Base-by-base conservation (phyloP, 2,888 invertebrate genomes). In the Caenorhabditis virilis region DNA sequence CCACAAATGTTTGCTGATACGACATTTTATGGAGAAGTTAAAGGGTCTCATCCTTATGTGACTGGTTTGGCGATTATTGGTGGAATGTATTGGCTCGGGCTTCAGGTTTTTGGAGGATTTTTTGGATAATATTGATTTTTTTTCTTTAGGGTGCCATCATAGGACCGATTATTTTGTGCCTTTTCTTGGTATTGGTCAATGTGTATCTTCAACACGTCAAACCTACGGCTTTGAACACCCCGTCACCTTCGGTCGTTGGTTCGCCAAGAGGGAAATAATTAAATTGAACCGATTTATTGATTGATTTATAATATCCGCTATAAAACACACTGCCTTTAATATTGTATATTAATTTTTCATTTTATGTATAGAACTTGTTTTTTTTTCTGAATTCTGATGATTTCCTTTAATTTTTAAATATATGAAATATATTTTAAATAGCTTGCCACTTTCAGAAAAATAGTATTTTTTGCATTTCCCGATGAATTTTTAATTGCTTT, bases 31-130 rank as follows among this genome's bases (percentile, higher is more conserved):
- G 91, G 91, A 48, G 97, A 97, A 86, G 95, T 98, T 74, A 93
- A 94, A 56, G 91, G 91, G 22, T 93, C 94, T 2, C 95, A 95
- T 86, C 95, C 95, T 0, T 97, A 95, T 86, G 88, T 97, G 66
- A 95, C 95, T 9, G 97, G 95, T 33, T 86, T 98, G 53, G 92
- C 97, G 2, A 93, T 98, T 82, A 95, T 95, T 18, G 97, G 97
- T 13, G 98, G 98, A 45, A 92, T 98, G 83, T 94, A 95, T 85
- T 97, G 93, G 88, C 87, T 95, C 74, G 97, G 97, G 0, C 90
- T 93, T 56, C 93, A 75, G 72, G 71, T 69, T 25, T 20, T 6
- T 9, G 38, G 9, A 26, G 5, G 9, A 20, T 16, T 39, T 27
- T 13, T 16, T 15, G 11, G 22, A 20, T 49, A 6, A 23, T 16